Percentiles rank a stretch among this genome's conserved stretches.
Conservation (phyloP, 1,140 invertebrate genomes). For the Orius insidiosus region DNA sequence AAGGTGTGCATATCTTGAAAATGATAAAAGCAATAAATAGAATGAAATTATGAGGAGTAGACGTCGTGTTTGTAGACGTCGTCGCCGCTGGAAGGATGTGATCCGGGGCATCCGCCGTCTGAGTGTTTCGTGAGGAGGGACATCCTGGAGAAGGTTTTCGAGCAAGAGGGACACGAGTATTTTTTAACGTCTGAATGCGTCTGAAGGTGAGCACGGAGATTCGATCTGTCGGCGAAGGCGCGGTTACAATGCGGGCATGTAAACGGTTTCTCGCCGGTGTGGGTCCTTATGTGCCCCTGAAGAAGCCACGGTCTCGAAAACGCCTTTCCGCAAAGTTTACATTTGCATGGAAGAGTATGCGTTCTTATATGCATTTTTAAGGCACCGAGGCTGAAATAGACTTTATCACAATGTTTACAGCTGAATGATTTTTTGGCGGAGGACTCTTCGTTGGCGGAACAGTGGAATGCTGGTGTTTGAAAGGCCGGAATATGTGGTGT, state of each 20-base stretch:
- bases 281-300: constrained; percentile 85
- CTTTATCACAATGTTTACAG: constrained; percentile 92
- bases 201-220: constrained; percentile 88
- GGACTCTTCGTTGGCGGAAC: constrained; percentile 62
- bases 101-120: constrained; percentile 65
- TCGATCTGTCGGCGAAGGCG: constrained; percentile 91
- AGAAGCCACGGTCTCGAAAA: constrained; percentile 93
- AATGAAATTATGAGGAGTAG: constrained; percentile 1
- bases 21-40: neutral
- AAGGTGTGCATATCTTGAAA: neutral
- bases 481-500: constrained; percentile 90
- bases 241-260: constrained; percentile 85
- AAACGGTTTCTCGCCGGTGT: constrained; percentile 95
- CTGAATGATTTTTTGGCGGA: constrained; percentile 80
- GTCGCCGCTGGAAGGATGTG: neutral
- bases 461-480: constrained; percentile 97
- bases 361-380: constrained; percentile 98
- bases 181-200: constrained; percentile 97
- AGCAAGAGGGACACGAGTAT: constrained; percentile 80
- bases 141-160: constrained; percentile 96
- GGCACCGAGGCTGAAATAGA: constrained; percentile 85
- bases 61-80: constrained; percentile 4
- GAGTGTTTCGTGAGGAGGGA: constrained; percentile 84
- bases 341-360: constrained; percentile 95
- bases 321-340: constrained; percentile 88